A percentile compares a stretch with the other conserved stretches of the same genome.
These are phyloP conservation scores for Cerastis leucographa DNA, from an alignment of 2,888 invertebrate species.

Conservation along the genomic window DNA sequence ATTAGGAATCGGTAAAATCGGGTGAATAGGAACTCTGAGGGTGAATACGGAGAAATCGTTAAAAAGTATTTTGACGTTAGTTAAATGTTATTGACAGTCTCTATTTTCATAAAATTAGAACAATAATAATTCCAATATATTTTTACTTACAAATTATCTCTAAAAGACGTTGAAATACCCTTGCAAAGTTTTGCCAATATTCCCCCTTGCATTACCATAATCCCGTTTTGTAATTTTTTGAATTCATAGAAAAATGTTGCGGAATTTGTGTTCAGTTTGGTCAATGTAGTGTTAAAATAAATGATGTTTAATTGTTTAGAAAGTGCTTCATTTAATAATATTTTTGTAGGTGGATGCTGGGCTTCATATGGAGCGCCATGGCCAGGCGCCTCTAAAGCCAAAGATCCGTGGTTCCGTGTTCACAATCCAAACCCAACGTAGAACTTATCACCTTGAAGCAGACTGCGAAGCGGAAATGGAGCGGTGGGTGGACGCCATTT, in stretches of 20 bases:
- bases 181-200: too few species aligned
- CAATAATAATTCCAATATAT: neutral
- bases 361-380: conserved; percentile 95
- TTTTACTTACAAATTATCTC: too few species aligned
- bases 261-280: neutral
- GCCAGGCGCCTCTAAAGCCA: conserved; percentile 94
- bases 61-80: too few species aligned
- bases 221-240: neutral
- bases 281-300: neutral
- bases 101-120: neutral
- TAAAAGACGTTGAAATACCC: too few species aligned
- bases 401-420: conserved; percentile 92
- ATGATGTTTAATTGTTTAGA: neutral
- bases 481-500: conserved; percentile 98
- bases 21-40: neutral
- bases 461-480: conserved; percentile 98
- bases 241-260: neutral
- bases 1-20: too few species aligned
- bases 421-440: conserved; percentile 96
- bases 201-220: neutral
- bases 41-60: neutral
- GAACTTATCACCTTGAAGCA: conserved; percentile 98
- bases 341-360: conserved; percentile 94
- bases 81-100: too few species aligned
- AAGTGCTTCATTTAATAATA: neutral